A percentile compares a stretch with the other conserved stretches of the same genome.
Evolutionary conservation across 2,797 vertebrate genomes (phyloP).

Genomic region (Semotilus atromaculatus): DNA sequence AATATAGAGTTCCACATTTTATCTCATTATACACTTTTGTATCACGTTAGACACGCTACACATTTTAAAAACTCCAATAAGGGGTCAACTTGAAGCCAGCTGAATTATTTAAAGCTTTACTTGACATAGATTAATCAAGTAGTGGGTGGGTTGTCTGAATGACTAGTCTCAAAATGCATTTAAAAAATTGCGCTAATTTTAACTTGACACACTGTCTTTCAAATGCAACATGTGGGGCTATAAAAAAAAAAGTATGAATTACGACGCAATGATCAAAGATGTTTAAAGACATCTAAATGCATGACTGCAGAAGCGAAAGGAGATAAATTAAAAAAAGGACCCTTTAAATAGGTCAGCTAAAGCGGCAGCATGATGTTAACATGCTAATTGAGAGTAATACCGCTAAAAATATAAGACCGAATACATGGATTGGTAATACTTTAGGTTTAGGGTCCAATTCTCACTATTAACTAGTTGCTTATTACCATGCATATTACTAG

Average conservation of each 20-base stretch:
- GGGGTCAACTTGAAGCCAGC: not conserved
- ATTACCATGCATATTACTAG: too few species aligned
- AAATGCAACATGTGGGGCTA: not conserved
- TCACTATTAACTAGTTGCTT: too few species aligned
- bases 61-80: not conserved
- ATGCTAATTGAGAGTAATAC: not conserved
- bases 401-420: not conserved
- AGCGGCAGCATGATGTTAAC: not conserved
- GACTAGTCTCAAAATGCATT: not conserved
- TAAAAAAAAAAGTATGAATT: not conserved
- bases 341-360: too few species aligned
- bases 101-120: not conserved
- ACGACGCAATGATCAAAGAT: not conserved
- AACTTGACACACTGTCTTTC: not conserved
- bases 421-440: too few species aligned
- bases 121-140: not conserved
- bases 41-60: not conserved
- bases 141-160: not conserved
- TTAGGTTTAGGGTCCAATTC: too few species aligned
- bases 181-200: not conserved
- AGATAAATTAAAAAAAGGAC: too few species aligned
- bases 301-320: not conserved
- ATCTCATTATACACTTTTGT: not conserved
- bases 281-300: not conserved
- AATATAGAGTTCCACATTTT: not conserved